Conservation (phyloP, 2,888 invertebrate species). For the Andrena flavipes region DNA sequence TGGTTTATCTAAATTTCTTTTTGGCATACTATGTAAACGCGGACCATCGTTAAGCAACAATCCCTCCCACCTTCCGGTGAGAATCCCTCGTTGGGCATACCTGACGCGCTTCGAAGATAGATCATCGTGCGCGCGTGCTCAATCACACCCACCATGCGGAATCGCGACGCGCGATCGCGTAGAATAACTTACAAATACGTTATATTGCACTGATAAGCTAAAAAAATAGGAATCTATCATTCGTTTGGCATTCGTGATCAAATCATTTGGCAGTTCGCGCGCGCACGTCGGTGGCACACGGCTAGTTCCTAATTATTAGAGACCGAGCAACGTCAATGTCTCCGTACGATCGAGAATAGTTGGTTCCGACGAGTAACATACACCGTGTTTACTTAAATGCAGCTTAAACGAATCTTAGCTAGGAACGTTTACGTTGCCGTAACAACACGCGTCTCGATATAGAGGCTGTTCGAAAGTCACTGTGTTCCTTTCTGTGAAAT, state of each 20-base stretch:
- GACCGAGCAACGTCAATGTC: neutral
- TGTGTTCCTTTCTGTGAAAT: too few relatives aligned
- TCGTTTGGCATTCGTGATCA: slow-evolving; percentile 77
- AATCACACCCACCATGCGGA: neutral
- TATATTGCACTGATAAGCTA: slow-evolving; percentile 65
- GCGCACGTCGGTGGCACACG: neutral
- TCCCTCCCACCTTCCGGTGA: neutral
- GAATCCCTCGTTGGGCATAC: neutral
- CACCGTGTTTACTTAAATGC: slow-evolving; percentile 24
- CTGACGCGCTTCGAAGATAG: neutral
- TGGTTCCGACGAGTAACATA: neutral
- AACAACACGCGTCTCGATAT: neutral
- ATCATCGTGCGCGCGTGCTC: neutral
- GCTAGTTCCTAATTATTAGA: neutral
- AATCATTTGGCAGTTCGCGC: slow-evolving; percentile 67
- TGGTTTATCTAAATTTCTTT: neutral
- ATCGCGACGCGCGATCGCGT: slow-evolving; percentile 10
- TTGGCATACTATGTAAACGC: neutral
- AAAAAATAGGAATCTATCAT: slow-evolving; percentile 74
- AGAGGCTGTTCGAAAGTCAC: neutral
- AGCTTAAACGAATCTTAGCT: neutral
- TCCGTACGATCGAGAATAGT: neutral
- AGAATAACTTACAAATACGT: slow-evolving; percentile 69
- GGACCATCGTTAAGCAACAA: neutral
- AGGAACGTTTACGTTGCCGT: neutral